These are phyloP conservation scores for Acanthococcus lagerstroemiae DNA, from an alignment of 2,888 invertebrate species.

Conservation along the genomic window DNA sequence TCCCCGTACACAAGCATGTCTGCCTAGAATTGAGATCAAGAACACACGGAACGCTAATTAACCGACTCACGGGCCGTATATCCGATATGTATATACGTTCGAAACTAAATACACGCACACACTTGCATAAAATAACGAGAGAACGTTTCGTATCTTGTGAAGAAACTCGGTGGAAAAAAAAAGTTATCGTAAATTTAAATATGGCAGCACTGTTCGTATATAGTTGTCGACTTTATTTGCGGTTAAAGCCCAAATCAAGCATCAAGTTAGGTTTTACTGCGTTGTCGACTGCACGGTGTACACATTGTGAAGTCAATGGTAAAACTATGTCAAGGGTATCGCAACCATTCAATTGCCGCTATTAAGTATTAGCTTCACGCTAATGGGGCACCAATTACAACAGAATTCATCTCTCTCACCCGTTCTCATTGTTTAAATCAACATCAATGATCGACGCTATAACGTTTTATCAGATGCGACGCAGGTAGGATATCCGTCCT, in stretches of 20 bases:
- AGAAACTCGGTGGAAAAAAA: not conserved
- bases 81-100: constrained; percentile 11
- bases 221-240: not conserved
- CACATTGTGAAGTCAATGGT: constrained; percentile 28
- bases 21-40: constrained; percentile 25
- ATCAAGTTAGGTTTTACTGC: constrained; percentile 20
- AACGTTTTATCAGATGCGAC: constrained; percentile 24
- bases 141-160: not conserved
- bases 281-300: constrained; percentile 25
- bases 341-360: constrained; percentile 26
- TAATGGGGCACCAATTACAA: constrained; percentile 31
- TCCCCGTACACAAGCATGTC: too few relatives aligned
- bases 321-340: constrained; percentile 30
- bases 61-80: constrained; percentile 18
- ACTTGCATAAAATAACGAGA: not conserved
- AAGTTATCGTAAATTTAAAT: constrained; percentile 4
- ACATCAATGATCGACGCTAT: constrained; percentile 26
- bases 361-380: constrained; percentile 30
- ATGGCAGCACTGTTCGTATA: constrained; percentile 3
- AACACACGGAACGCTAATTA: constrained; percentile 28
- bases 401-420: constrained; percentile 30
- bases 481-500: constrained; percentile 30
- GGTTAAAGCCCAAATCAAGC: constrained; percentile 22
- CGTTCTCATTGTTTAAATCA: constrained; percentile 27
- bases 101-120: too few relatives aligned